Evolutionary conservation across 2,797 vertebrate genomes (phyloP).

Genomic region (Huso huso): DNA sequence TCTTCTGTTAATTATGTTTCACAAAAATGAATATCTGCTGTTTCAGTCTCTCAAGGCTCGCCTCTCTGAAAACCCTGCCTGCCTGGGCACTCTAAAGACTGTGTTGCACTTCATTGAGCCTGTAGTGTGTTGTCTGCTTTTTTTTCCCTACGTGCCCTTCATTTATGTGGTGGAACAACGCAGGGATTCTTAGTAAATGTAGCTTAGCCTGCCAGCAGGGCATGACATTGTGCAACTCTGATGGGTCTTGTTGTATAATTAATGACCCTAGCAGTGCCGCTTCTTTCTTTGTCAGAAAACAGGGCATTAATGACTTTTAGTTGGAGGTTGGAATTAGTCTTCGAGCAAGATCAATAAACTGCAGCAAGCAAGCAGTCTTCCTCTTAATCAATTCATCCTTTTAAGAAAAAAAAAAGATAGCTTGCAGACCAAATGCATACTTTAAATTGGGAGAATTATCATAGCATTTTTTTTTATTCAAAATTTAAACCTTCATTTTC

Average conservation of each 20-base stretch:
- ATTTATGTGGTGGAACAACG: not conserved
- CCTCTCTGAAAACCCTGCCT: too few species aligned
- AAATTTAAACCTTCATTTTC: too few species aligned
- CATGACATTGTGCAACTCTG: not conserved
- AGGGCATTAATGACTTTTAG: conserved; percentile 4
- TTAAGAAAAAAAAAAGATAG: conserved; percentile 12
- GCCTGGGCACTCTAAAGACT: conserved; percentile 4
- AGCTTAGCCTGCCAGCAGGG: not conserved
- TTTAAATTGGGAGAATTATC: too few species aligned
- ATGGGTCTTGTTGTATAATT: not conserved
- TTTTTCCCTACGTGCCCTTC: not conserved
- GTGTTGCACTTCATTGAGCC: conserved; percentile 1
- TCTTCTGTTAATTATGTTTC: not conserved
- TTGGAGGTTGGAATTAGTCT: conserved; percentile 1
- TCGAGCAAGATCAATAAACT: conserved; percentile 9
- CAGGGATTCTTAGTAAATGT: not conserved
- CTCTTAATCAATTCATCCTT: conserved; percentile 11
- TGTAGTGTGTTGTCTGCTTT: not conserved
- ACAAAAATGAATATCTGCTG: too few species aligned
- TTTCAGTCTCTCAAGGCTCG: too few species aligned
- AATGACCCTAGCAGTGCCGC: not conserved
- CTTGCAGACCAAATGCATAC: not conserved
- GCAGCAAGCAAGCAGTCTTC: not conserved
- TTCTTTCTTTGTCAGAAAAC: conserved; percentile 7
- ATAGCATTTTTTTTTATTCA: too few species aligned